These are phyloP conservation scores for Ectropis crepuscularia DNA, from an alignment of 2,888 invertebrate species.

Conservation along the genomic window DNA sequence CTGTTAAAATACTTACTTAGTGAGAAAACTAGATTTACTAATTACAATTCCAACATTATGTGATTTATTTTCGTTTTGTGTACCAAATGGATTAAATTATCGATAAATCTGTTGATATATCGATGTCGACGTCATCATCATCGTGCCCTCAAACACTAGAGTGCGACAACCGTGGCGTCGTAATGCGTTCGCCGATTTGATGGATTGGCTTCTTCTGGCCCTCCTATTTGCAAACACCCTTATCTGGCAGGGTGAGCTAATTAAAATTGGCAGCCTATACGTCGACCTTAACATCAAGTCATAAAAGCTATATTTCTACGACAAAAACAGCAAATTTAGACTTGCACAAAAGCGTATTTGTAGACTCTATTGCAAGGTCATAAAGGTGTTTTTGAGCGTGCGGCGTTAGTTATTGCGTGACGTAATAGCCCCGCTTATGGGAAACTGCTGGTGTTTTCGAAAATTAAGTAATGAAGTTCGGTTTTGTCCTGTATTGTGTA, in stretches of 20 bases:
- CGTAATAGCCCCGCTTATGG: conserved; percentile 33
- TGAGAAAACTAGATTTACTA: neutral
- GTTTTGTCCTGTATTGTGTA: conserved; percentile 19
- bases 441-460: conserved; percentile 33
- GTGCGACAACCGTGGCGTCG: conserved; percentile 77
- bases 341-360: conserved; percentile 3
- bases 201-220: conserved; percentile 84
- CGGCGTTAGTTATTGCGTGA: conserved; percentile 28
- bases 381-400: conserved; percentile 16
- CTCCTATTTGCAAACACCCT: conserved; percentile 84
- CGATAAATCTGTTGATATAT: conserved; percentile 36
- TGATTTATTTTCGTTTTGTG: neutral
- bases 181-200: conserved; percentile 83
- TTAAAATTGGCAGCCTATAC: conserved; percentile 73
- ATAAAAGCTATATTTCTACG: conserved; percentile 43
- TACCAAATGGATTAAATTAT: conserved; percentile 3
- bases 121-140: conserved; percentile 34
- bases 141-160: conserved; percentile 45
- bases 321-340: conserved; percentile 19
- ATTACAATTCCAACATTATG: neutral
- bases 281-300: conserved; percentile 40
- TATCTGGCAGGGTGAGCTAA: conserved; percentile 74
- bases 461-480: conserved; percentile 39
- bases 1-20: too few relatives aligned
- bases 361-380: conserved; percentile 1